Evolutionary conservation across 2,797 vertebrate genomes (phyloP).

Genomic region (Philypnodon macrostomus): DNA sequence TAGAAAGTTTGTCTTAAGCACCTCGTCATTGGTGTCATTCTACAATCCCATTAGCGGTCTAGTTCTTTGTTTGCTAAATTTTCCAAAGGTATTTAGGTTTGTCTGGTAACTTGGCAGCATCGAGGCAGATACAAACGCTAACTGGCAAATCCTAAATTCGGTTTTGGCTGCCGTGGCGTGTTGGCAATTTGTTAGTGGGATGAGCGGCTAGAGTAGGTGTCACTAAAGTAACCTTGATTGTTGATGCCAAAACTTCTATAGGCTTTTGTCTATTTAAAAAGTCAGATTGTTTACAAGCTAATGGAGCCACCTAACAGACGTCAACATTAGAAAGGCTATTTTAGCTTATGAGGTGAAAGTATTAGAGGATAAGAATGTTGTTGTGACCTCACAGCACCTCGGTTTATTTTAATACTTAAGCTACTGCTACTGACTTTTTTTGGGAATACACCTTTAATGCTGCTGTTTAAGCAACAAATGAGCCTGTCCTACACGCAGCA

Average conservation of each 20-base stretch:
- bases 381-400: neutral
- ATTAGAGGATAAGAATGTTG: neutral
- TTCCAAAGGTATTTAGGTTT: conserved; percentile 10
- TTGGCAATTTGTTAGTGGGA: conserved; percentile 6
- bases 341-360: neutral
- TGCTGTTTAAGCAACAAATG: no score
- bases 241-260: neutral
- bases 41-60: neutral
- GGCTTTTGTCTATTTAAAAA: conserved; percentile 12
- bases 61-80: conserved; percentile 1
- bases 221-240: conserved; percentile 15
- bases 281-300: neutral
- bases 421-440: no score
- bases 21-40: neutral
- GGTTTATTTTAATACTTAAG: no score
- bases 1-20: neutral
- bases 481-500: no score
- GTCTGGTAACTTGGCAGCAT: conserved; percentile 22
- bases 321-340: neutral
- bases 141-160: conserved; percentile 26
- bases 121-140: conserved; percentile 7
- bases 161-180: conserved; percentile 17
- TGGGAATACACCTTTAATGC: no score
- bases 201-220: conserved; percentile 19
- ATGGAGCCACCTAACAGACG: neutral